Evolutionary conservation across 2,888 invertebrate species (phyloP).

Genomic region (Agriopis aurantiaria): DNA sequence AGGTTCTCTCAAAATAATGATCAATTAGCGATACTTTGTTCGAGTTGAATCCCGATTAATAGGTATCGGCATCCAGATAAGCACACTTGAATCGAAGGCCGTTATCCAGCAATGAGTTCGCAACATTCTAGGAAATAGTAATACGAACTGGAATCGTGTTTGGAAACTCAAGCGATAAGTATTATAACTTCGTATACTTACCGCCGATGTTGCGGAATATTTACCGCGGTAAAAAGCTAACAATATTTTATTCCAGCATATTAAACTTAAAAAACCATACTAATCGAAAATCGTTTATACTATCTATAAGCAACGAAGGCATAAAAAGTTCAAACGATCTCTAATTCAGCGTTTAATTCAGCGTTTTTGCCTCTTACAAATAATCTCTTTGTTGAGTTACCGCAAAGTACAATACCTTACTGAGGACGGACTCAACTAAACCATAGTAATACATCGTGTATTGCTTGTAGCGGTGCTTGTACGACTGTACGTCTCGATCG

Average conservation of each 20-base stretch:
- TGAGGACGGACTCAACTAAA: too few species aligned
- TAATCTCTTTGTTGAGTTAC: too few species aligned
- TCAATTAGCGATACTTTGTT: slow-evolving; percentile 34
- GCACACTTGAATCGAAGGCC: slow-evolving; percentile 32
- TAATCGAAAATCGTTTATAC: not conserved
- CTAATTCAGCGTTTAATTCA: too few species aligned
- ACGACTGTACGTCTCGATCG: too few species aligned
- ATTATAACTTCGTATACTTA: slow-evolving; percentile 36
- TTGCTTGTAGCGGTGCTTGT: too few species aligned
- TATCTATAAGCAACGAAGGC: too few species aligned
- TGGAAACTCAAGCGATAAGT: slow-evolving; percentile 36
- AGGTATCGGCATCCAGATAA: slow-evolving; percentile 33
- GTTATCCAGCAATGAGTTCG: slow-evolving; percentile 27
- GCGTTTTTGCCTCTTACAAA: too few species aligned
- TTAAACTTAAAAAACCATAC: not conserved
- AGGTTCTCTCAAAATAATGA: slow-evolving; percentile 24
- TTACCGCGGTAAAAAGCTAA: slow-evolving; percentile 4
- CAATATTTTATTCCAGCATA: slow-evolving; percentile 5
- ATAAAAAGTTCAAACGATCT: too few species aligned
- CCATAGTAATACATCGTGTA: too few species aligned
- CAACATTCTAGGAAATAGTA: slow-evolving; percentile 36
- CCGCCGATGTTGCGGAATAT: slow-evolving; percentile 18
- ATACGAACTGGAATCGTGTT: slow-evolving; percentile 35
- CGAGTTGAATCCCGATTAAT: slow-evolving; percentile 27
- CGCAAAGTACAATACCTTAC: too few species aligned